These are phyloP conservation scores for Pomatostomus ruficeps DNA, from an alignment of 2,113 vertebrate genomes.

Conservation along the genomic window DNA sequence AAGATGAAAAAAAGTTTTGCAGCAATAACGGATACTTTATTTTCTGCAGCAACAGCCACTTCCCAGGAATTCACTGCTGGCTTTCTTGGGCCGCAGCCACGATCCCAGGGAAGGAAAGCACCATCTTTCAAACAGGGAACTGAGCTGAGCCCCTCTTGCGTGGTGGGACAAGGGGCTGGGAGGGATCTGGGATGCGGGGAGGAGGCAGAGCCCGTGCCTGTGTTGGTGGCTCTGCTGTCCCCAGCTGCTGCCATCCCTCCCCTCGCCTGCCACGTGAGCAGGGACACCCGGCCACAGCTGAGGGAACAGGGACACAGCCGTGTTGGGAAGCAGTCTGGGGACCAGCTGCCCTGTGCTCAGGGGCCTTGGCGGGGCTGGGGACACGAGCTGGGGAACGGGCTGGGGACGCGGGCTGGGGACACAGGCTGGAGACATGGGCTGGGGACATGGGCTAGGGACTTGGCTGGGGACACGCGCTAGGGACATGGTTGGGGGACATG, in stretches of 20 bases:
- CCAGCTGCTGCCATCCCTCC: neutral
- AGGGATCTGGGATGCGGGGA: fast-evolving
- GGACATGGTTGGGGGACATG: no score
- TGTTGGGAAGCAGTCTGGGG: neutral
- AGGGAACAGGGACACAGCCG: neutral
- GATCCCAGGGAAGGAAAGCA: neutral
- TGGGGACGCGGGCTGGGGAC: neutral
- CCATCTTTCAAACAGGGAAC: neutral
- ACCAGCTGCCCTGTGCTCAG: neutral
- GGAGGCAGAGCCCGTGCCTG: fast-evolving
- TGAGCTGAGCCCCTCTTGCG: fast-evolving
- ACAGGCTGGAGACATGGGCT: neutral
- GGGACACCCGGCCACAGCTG: neutral
- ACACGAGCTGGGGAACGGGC: no score
- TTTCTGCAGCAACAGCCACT: conserved; percentile 67
- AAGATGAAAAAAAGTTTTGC: conserved; percentile 71
- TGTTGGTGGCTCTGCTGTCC: neutral
- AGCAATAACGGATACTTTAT: conserved; percentile 74
- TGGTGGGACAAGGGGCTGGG: neutral
- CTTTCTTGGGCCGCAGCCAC: conserved; percentile 38
- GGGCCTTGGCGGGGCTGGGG: neutral
- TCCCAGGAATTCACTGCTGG: conserved; percentile 54
- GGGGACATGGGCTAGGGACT: neutral
- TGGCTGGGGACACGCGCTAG: neutral
- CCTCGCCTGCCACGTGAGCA: neutral